Base-by-base conservation (phyloP, 2,888 invertebrate species). In the Nomada ruficornis region DNA sequence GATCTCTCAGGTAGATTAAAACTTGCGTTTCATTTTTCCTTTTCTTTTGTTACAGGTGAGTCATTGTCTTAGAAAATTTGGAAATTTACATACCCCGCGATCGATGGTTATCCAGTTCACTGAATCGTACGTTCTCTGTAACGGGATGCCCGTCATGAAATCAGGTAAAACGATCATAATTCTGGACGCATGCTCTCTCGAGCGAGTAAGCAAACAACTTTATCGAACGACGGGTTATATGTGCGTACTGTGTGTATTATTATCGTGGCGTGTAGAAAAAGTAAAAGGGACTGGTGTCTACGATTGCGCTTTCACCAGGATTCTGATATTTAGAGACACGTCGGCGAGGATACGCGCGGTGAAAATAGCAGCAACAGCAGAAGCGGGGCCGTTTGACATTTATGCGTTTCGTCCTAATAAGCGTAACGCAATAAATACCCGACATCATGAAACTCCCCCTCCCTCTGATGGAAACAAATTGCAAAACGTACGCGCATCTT, bases 1-100 rank as follows among this genome's bases (percentile, higher is more conserved):
- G 15, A 18, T 44, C n/a, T 29, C 11, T n/a, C n/a, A 4, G 7
- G n/a, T 23, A 60, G 15, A 59, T 20, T 72, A 52, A 82, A 10
- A 59, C 26, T 15, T 36, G 29, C 52, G 20, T 54, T 52, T 73
- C 59, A 10, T 59, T n/a, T 72, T 52, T 42, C 59, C 78, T 36
- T 52, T 36, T 63, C 78, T 36, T 84, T 29, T 86, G 79, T 86
- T 86, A 23, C 80, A 86, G 86, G 87, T 86, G 84, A 86, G 87
- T 87, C 80, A 82, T 13, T 67, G 52, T 10, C 65, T 18, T 55
- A 42, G 42, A 18, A 13, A 52, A 57, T 62, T 71, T 26, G 26
- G 44, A 47, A 18, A 54, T 63, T n/a, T 54, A 23, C 11, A 23
- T 68, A 65, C 59, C 26, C 15, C 62, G 47, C 36, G 73, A 26